Percentiles rank a stretch among this genome's conserved stretches.
phyloP scores from a whole-genome alignment of 2,888 invertebrate genomes.

The Eupithecia inturbata region DNA sequence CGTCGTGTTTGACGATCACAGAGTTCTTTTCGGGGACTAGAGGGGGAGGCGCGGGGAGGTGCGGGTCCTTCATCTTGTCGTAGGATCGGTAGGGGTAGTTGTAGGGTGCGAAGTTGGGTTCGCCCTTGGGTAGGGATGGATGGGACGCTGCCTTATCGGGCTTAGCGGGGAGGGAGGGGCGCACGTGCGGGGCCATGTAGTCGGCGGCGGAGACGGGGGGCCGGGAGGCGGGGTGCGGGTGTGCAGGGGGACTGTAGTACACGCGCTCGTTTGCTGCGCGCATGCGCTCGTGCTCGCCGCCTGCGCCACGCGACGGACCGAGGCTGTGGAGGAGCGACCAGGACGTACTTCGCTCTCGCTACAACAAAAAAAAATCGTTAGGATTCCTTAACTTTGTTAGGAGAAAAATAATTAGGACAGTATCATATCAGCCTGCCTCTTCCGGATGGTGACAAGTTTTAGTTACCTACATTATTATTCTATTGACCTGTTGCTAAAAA shows the following conservation, averaged over 20 bases:
- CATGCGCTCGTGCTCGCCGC: conserved; percentile 55
- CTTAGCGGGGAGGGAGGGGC: conserved; percentile 66
- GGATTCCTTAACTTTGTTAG: neutral
- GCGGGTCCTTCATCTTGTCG: conserved; percentile 86
- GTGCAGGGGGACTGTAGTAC: conserved; percentile 51
- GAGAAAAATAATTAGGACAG: neutral
- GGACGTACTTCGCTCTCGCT: conserved; percentile 82
- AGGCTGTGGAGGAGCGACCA: conserved; percentile 84
- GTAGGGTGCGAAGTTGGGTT: conserved; percentile 87
- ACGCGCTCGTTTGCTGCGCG: conserved; percentile 52
- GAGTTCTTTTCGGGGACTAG: conserved; percentile 89
- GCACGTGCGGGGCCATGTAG: conserved; percentile 64
- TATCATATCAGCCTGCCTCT: neutral
- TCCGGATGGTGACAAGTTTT: neutral
- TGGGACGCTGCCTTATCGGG: conserved; percentile 67
- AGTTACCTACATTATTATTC: neutral
- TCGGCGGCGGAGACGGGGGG: conserved; percentile 59
- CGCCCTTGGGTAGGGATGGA: conserved; percentile 83
- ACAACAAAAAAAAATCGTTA: conserved; percentile 44
- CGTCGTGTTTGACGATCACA: conserved; percentile 92
- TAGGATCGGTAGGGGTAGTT: conserved; percentile 86
- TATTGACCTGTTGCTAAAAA: neutral
- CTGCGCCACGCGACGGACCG: conserved; percentile 73
- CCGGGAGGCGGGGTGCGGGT: conserved; percentile 50
- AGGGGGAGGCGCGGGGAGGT: conserved; percentile 87